These are phyloP conservation scores for Heterotis niloticus DNA, from an alignment of 2,113 vertebrate genomes.

Conservation along the genomic window DNA sequence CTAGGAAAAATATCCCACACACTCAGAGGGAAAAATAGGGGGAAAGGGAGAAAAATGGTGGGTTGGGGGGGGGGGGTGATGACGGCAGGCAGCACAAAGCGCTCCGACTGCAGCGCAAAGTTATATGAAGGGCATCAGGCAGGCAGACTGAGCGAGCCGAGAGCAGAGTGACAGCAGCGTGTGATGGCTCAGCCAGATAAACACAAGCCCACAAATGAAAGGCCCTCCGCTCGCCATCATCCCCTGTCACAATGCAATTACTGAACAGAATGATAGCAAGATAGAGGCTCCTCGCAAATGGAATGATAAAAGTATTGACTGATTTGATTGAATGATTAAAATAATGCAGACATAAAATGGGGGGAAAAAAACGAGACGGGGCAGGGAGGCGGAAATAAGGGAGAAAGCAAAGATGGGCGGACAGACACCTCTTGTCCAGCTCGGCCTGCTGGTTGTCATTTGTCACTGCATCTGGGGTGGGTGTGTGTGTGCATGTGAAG, in stretches of 20 bases:
- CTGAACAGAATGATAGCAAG: constrained; percentile 99
- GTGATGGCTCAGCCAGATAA: constrained; percentile 99
- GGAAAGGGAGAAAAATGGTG: constrained; percentile 32
- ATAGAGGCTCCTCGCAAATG: constrained; percentile 98
- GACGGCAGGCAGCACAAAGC: constrained; percentile 88
- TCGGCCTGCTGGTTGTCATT: background rate
- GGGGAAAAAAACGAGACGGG: constrained; percentile 87
- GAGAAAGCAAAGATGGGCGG: constrained; percentile 78
- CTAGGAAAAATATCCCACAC: constrained; percentile 42
- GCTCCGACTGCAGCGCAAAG: constrained; percentile 91
- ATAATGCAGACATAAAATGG: constrained; percentile 99
- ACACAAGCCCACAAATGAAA: constrained; percentile 99
- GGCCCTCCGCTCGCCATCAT: constrained; percentile 99
- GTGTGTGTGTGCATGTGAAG: background rate
- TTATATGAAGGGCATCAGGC: constrained; percentile 99
- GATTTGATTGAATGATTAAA: constrained; percentile 99
- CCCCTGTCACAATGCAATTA: constrained; percentile 99
- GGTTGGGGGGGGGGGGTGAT: constrained; percentile 41
- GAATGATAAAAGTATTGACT: constrained; percentile 99
- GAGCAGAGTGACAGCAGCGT: constrained; percentile 99
- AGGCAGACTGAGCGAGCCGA: constrained; percentile 96
- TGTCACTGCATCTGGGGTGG: background rate
- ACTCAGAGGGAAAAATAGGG: constrained; percentile 32
- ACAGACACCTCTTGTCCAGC: constrained; percentile 18
- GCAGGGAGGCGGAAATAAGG: constrained; percentile 68